A percentile compares a stretch with the other conserved stretches of the same genome.
phyloP scores from a whole-genome alignment of 2,888 invertebrate genomes.

The Stenurella melanura region DNA sequence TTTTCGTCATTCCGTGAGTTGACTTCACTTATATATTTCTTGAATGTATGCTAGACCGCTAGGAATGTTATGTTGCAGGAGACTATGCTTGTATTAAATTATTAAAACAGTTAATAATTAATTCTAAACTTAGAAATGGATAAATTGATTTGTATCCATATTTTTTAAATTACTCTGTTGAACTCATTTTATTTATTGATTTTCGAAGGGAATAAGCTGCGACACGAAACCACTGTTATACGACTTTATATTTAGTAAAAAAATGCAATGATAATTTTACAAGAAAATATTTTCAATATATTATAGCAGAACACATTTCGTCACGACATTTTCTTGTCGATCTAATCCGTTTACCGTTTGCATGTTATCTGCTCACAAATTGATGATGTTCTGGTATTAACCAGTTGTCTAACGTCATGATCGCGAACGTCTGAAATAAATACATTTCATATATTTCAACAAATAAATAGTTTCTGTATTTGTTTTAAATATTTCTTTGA shows the following conservation, averaged over 20 bases:
- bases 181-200: not conserved
- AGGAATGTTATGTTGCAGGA: no score
- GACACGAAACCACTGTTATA: not conserved
- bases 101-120: no score
- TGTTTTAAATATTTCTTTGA: no score
- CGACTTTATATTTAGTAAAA: not conserved
- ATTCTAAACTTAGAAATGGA: no score
- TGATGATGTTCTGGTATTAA: not conserved
- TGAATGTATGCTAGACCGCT: no score
- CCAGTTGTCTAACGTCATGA: not conserved
- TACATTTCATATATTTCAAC: not conserved
- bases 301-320: not conserved
- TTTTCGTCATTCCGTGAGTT: no score
- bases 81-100: no score
- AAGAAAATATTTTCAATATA: not conserved
- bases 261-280: not conserved
- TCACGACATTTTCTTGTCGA: constrained; percentile 1
- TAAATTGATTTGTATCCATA: no score
- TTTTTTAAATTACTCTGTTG: no score
- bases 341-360: not conserved
- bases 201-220: not conserved
- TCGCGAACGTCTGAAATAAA: not conserved
- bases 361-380: not conserved
- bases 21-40: no score
- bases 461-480: no score